A percentile compares a stretch with the other conserved stretches of the same genome.
Conservation (phyloP, 35 echinoderm and acorn worm genomes). For the Ptychodera flava region DNA sequence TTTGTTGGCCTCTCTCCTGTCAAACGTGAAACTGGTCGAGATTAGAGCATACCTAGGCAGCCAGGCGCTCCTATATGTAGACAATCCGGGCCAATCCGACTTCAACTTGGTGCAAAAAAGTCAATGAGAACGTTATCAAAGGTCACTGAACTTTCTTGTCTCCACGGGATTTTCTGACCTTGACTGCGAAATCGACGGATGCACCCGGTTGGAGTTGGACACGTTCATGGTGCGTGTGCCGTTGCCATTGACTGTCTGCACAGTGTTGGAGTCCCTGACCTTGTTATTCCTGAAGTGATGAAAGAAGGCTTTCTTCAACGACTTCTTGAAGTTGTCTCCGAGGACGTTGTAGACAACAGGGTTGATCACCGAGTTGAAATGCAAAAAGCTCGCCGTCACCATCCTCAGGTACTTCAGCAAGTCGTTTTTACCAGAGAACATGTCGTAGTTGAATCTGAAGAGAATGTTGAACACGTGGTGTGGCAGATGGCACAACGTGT, state of each 20-base stretch:
- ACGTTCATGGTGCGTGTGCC: neutral
- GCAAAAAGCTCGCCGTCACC: conserved; percentile 59
- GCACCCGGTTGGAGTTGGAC: neutral
- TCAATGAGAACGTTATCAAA: neutral
- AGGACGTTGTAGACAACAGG: conserved; percentile 93
- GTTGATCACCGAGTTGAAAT: conserved; percentile 81
- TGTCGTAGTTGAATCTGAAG: conserved; percentile 8
- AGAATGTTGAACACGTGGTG: conserved; percentile 31
- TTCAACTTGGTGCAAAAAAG: neutral
- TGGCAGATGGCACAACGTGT: conserved; percentile 51
- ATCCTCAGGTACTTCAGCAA: conserved; percentile 15
- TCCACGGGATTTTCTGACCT: neutral
- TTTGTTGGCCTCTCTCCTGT: too few species aligned
- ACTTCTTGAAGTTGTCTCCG: conserved; percentile 78
- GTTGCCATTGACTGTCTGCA: neutral
- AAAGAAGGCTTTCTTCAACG: conserved; percentile 72
- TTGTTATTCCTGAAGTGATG: neutral
- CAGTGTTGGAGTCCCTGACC: neutral
- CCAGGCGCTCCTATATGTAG: too few species aligned
- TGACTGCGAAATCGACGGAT: neutral
- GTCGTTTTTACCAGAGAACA: conserved; percentile 6
- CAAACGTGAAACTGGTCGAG: too few species aligned
- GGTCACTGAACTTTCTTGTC: neutral
- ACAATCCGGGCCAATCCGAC: too few species aligned
- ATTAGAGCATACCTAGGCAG: too few species aligned